Evolutionary conservation across 1,140 invertebrate genomes (phyloP).

Genomic region (Protaetia brevitarsis): DNA sequence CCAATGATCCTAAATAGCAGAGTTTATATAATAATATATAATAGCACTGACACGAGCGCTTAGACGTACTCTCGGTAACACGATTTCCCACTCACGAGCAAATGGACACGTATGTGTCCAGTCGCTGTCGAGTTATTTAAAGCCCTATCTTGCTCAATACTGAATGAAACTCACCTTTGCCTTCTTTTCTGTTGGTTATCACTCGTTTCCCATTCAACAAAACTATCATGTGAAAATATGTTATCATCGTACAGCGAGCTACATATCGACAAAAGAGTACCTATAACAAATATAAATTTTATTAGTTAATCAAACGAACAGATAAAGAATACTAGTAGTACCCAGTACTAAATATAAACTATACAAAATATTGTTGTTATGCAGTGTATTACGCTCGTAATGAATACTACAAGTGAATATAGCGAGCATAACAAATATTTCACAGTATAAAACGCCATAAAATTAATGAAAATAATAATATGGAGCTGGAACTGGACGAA

Average conservation of each 20-base stretch:
- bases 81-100: too few relatives aligned
- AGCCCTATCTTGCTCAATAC: not conserved
- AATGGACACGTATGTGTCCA: too few relatives aligned
- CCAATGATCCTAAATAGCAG: too few relatives aligned
- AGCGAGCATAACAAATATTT: not conserved
- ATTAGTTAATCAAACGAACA: too few relatives aligned
- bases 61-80: too few relatives aligned
- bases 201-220: conserved; percentile 54
- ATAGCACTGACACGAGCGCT: too few relatives aligned
- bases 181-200: conserved; percentile 47
- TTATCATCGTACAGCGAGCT: conserved; percentile 55
- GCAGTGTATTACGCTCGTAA: conserved; percentile 19
- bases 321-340: too few relatives aligned
- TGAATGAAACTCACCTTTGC: conserved; percentile 43
- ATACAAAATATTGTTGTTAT: too few relatives aligned
- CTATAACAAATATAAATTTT: conserved; percentile 49
- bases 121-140: too few relatives aligned
- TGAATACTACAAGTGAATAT: conserved; percentile 16
- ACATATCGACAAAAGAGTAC: conserved; percentile 54
- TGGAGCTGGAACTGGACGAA: conserved; percentile 28
- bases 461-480: not conserved
- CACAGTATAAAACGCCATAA: not conserved
- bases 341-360: conserved; percentile 3
- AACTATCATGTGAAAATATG: conserved; percentile 55
- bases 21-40: too few relatives aligned